Evolutionary conservation across 1,140 invertebrate species (phyloP).

Genomic region (Nilaparvata lugens): DNA sequence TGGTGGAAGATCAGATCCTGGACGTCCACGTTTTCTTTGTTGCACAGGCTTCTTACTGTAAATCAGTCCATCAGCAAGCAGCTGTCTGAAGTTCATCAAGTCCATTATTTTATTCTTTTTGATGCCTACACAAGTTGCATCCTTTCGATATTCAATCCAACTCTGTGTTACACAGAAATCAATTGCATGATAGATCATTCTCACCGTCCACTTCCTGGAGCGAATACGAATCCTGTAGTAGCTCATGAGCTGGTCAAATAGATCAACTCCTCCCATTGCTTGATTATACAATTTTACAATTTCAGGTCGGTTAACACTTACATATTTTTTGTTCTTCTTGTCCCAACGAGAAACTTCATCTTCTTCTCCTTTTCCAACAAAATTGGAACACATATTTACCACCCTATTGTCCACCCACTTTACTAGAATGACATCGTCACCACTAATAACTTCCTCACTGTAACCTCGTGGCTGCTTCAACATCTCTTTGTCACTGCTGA

Average conservation of each 20-base stretch:
- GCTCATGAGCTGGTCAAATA: conserved; percentile 24
- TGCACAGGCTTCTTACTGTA: too few species aligned
- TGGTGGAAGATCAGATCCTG: too few species aligned
- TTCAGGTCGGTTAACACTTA: conserved; percentile 30
- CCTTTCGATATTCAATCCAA: conserved; percentile 29
- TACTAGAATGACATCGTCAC: conserved; percentile 7
- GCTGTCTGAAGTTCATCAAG: too few species aligned
- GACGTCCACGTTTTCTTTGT: too few species aligned
- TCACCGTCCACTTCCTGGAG: conserved; percentile 31
- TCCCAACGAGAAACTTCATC: conserved; percentile 26
- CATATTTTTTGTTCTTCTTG: conserved; percentile 30
- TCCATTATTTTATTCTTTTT: too few species aligned
- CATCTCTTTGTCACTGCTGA: conserved; percentile 9
- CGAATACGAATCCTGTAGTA: conserved; percentile 26
- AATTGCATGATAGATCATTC: conserved; percentile 29
- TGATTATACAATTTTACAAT: conserved; percentile 34
- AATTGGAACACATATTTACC: conserved; percentile 17
- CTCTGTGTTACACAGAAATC: conserved; percentile 25
- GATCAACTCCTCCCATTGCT: conserved; percentile 36
- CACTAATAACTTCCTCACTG: neutral
- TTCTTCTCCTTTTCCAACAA: conserved; percentile 12
- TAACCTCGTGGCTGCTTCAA: conserved; percentile 4
- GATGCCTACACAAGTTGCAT: too few species aligned
- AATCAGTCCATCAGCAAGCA: too few species aligned
- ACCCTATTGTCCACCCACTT: conserved; percentile 21